Evolutionary conservation across 2,888 invertebrate species (phyloP).

Genomic region (Agapostemon virescens): DNA sequence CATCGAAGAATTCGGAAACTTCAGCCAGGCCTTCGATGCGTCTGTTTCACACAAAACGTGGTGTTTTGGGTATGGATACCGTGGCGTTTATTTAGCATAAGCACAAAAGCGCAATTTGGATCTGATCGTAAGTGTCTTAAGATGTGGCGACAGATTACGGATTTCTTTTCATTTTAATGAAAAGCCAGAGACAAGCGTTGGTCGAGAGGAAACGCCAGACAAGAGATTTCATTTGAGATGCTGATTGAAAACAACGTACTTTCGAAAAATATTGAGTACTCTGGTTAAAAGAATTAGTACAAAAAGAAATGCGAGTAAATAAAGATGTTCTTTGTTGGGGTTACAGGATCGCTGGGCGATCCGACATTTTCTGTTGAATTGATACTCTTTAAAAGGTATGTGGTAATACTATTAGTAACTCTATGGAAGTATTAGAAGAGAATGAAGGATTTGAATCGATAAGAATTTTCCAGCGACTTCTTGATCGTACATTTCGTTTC

Average conservation of each 20-base stretch:
- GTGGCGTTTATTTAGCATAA: conserved; percentile 31
- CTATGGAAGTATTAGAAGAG: conserved; percentile 38
- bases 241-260: conserved; percentile 11
- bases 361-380: conserved; percentile 47
- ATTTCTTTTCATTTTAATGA: conserved; percentile 39
- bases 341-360: conserved; percentile 59
- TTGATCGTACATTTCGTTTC: conserved; percentile 45
- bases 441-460: conserved; percentile 30
- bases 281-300: conserved; percentile 46
- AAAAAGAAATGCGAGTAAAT: conserved; percentile 33
- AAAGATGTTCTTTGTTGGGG: conserved; percentile 39
- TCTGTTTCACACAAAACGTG: conserved; percentile 24
- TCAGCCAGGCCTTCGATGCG: conserved; percentile 21
- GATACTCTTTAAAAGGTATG: conserved; percentile 43
- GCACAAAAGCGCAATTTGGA: conserved; percentile 16
- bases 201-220: conserved; percentile 42
- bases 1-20: conserved; percentile 42
- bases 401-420: conserved; percentile 47
- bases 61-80: conserved; percentile 26
- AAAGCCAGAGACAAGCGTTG: conserved; percentile 22
- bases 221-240: conserved; percentile 28
- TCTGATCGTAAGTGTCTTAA: conserved; percentile 25
- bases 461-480: conserved; percentile 26
- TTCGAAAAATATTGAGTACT: conserved; percentile 28
- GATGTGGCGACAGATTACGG: conserved; percentile 32